Conservation (phyloP, 2,888 invertebrate genomes). For the Temnothorax unifasciatus region DNA sequence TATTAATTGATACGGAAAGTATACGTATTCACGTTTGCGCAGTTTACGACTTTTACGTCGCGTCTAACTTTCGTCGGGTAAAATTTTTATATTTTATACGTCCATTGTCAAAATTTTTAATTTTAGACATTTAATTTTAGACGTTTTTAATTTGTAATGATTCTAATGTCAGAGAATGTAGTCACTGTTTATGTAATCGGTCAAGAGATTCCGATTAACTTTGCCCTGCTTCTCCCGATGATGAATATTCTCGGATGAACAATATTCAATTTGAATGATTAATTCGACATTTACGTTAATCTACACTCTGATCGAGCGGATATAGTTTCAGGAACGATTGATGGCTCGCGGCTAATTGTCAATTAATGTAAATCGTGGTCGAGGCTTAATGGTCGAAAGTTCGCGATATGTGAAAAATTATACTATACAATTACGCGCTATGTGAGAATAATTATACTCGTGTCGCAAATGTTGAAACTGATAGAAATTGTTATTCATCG, state of each 20-base stretch:
- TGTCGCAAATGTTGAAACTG: not conserved
- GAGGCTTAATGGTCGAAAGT: not conserved
- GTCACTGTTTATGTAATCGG: constrained; percentile 35
- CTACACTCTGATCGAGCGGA: constrained; percentile 46
- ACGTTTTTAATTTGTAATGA: not conserved
- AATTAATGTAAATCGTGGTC: constrained; percentile 64
- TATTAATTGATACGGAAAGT: constrained; percentile 22
- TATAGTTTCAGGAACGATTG: constrained; percentile 62
- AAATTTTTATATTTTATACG: not conserved
- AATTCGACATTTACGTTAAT: constrained; percentile 67
- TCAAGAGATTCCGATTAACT: constrained; percentile 56
- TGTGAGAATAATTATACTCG: not conserved
- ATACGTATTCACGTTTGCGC: not conserved
- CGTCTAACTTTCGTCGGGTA: not conserved
- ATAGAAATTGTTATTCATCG: constrained; percentile 18
- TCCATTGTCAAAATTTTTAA: not conserved
- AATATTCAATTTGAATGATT: constrained; percentile 65
- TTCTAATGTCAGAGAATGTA: not conserved
- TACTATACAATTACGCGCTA: not conserved
- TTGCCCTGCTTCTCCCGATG: constrained; percentile 30
- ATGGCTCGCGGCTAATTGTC: constrained; percentile 56
- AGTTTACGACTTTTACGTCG: not conserved
- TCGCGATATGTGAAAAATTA: not conserved
- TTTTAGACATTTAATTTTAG: not conserved
- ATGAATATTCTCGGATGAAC: constrained; percentile 2